A percentile compares a stretch with the other conserved stretches of the same genome.
Conservation (phyloP, 2,888 invertebrate genomes). For the Fragum fragum region DNA sequence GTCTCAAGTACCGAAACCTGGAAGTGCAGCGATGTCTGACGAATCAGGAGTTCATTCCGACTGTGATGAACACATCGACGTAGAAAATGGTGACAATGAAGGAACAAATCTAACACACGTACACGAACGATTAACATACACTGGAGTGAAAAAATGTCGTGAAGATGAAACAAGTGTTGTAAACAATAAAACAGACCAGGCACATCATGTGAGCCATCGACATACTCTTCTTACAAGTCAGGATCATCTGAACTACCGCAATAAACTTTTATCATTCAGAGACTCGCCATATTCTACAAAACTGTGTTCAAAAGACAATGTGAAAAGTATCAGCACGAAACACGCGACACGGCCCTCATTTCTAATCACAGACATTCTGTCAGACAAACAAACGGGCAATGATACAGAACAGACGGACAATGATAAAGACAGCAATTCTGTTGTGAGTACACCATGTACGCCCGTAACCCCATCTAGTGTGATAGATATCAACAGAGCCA, state of each 20-base stretch:
- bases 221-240: background rate
- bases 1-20: background rate
- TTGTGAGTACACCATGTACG: conserved; percentile 45
- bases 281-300: conserved; percentile 27
- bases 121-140: conserved; percentile 7
- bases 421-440: conserved; percentile 18
- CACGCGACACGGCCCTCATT: conserved; percentile 68
- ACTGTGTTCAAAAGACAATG: conserved; percentile 32
- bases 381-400: conserved; percentile 47
- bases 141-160: background rate
- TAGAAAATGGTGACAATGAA: conserved; percentile 29
- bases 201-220: background rate
- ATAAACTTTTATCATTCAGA: conserved; percentile 20
- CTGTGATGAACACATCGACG: conserved; percentile 55
- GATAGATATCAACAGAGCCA: conserved; percentile 50
- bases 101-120: conserved; percentile 2
- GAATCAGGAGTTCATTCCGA: conserved; percentile 61
- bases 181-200: conserved; percentile 1
- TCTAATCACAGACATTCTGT: conserved; percentile 76
- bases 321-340: conserved; percentile 23
- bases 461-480: conserved; percentile 36
- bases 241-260: conserved; percentile 8
- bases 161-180: conserved; percentile 10
- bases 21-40: conserved; percentile 42
- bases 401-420: conserved; percentile 15